phyloP scores from a whole-genome alignment of 2,113 vertebrate species.

The Corythaixoides concolor region DNA sequence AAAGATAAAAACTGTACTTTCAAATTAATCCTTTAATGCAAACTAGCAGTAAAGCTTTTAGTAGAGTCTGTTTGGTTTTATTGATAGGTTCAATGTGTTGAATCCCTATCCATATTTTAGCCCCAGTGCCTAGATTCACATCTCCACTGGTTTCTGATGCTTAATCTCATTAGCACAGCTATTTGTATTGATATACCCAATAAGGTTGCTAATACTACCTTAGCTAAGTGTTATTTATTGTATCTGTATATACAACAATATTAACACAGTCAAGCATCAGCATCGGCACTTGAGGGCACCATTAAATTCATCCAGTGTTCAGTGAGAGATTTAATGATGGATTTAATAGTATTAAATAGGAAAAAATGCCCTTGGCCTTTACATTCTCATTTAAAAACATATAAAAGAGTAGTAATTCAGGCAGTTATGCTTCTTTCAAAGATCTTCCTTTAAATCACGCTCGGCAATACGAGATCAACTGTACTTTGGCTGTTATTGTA shows the following conservation, averaged over 20 bases:
- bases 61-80: constrained; percentile 40
- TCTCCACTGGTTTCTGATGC: constrained; percentile 57
- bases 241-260: constrained; percentile 78
- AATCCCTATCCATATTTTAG: constrained; percentile 38
- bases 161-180: constrained; percentile 73
- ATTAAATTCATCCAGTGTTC: constrained; percentile 79
- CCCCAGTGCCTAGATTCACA: constrained; percentile 33
- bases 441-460: constrained; percentile 74
- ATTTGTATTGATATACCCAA: constrained; percentile 72
- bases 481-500: not conserved
- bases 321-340: constrained; percentile 77
- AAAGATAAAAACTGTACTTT: constrained; percentile 57
- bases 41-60: constrained; percentile 68
- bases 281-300: constrained; percentile 74
- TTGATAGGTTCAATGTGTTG: constrained; percentile 28
- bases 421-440: constrained; percentile 74
- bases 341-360: constrained; percentile 79
- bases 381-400: constrained; percentile 81
- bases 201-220: constrained; percentile 61
- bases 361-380: constrained; percentile 80
- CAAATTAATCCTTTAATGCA: constrained; percentile 65
- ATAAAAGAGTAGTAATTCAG: constrained; percentile 78
- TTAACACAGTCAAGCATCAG: constrained; percentile 76
- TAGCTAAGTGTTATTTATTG: constrained; percentile 81
- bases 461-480: constrained; percentile 49